Evolutionary conservation across 2,888 invertebrate species (phyloP).

Genomic region (Tubulanus polymorphus): DNA sequence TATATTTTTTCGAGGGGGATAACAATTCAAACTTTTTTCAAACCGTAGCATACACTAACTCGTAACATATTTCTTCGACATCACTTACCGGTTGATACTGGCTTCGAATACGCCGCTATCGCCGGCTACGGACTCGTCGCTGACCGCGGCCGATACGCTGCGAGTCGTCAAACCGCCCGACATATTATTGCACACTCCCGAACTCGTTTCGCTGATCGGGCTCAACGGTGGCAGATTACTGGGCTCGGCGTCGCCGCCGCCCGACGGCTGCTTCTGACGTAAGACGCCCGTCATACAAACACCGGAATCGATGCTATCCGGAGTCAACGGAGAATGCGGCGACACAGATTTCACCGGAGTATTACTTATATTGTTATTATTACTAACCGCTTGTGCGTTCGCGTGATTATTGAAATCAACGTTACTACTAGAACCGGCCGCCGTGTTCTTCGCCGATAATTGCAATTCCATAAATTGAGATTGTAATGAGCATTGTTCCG

Average conservation of each 20-base stretch:
- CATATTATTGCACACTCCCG: slow-evolving; percentile 47
- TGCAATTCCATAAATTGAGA: not conserved
- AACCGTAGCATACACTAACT: too few relatives aligned
- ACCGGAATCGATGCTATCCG: not conserved
- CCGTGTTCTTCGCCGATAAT: not conserved
- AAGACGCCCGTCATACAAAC: not conserved
- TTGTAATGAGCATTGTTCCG: not conserved
- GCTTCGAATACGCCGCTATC: slow-evolving; percentile 57
- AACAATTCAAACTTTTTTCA: too few relatives aligned
- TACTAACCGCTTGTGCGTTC: not conserved
- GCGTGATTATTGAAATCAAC: not conserved
- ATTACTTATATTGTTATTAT: not conserved
- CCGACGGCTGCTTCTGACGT: not conserved
- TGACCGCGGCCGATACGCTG: slow-evolving; percentile 86
- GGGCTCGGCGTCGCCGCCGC: not conserved
- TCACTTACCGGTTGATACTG: slow-evolving; percentile 49
- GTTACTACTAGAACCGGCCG: not conserved
- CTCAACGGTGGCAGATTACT: slow-evolving; percentile 50
- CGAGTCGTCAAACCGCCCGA: slow-evolving; percentile 49
- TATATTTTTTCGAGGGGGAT: too few relatives aligned
- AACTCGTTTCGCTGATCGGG: slow-evolving; percentile 53
- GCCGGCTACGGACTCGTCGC: slow-evolving; percentile 95
- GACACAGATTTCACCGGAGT: not conserved
- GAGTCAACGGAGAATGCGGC: not conserved
- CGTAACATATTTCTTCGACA: too few relatives aligned